A percentile compares a stretch with the other conserved stretches of the same genome.
Conservation (phyloP, 2,797 vertebrate genomes). For the Melanotaenia nigrans region DNA sequence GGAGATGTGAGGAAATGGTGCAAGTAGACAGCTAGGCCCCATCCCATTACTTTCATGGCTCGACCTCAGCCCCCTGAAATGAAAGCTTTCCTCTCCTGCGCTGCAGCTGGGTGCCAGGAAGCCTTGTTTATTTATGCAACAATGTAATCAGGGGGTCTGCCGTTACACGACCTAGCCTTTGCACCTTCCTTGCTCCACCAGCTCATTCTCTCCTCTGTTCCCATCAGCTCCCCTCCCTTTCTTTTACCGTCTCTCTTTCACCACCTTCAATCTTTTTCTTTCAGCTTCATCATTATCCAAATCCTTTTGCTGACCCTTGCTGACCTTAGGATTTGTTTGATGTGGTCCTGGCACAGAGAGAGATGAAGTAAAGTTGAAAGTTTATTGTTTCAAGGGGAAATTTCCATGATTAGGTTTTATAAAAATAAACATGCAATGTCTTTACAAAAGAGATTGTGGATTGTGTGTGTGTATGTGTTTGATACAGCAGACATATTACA, state of each 20-base stretch:
- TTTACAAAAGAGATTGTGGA: slow-evolving; percentile 56
- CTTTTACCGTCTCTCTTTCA: slow-evolving; percentile 64
- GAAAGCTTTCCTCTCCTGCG: slow-evolving; percentile 76
- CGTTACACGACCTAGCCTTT: slow-evolving; percentile 69
- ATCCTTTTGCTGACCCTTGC: slow-evolving; percentile 74
- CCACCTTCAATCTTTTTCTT: slow-evolving; percentile 63
- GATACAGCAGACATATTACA: slow-evolving; percentile 26
- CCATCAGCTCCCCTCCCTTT: slow-evolving; percentile 52
- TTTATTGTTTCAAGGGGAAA: slow-evolving; percentile 74
- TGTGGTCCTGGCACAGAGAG: slow-evolving; percentile 68
- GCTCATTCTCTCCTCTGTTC: slow-evolving; percentile 59
- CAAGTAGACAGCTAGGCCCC: slow-evolving; percentile 57
- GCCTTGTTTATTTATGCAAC: slow-evolving; percentile 82
- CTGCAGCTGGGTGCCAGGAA: slow-evolving; percentile 75
- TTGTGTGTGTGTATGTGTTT: slow-evolving; percentile 28
- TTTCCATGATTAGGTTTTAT: slow-evolving; percentile 75
- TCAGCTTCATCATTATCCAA: slow-evolving; percentile 77
- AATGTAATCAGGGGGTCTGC: slow-evolving; percentile 76
- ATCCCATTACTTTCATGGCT: slow-evolving; percentile 57
- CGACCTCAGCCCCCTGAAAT: slow-evolving; percentile 72
- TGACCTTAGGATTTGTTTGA: slow-evolving; percentile 76
- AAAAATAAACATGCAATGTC: slow-evolving; percentile 68
- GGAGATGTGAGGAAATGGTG: slow-evolving; percentile 61
- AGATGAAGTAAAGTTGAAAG: slow-evolving; percentile 69
- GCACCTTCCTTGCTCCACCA: slow-evolving; percentile 69